Evolutionary conservation across 1,140 invertebrate genomes (phyloP), one percentile per base, ranked within the genome.

Genomic region (Aleiodes sp.): DNA sequence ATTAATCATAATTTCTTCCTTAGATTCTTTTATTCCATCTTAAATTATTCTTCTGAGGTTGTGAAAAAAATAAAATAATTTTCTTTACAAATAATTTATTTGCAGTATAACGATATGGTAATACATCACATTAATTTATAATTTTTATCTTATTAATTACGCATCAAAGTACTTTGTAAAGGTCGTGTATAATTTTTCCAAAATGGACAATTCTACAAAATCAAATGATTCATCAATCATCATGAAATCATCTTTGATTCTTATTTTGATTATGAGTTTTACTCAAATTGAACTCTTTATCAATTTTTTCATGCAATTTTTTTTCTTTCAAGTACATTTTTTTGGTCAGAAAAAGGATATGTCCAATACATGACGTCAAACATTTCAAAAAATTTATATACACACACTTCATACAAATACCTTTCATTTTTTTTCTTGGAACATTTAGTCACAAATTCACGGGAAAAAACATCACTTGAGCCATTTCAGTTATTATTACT

Each of bases 71-170:
- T 35, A n/a, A 28, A 14, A 10, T 46, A 28, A 59, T 52, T 66
- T 66, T 66, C 46, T 43, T 60, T 68, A 60, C 37, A 68, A 60
- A 68, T 68, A 68, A 68, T 68, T 68, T 68, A 68, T 68, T 68
- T 8, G 21, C 60, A 28, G 56, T 31, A 52, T 24, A 65, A 68
- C 65, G 65, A 68, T 68, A 68, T 68, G 65, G 43, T 46, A 68
- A 60, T 68, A 68, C 65, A 68, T 68, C 65, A 68, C 65, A 56
- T 66, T 21, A 57, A 66, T 33, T n/a, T 67, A 57, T 33, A 67
- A 59, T 67, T 59, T 35, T 37, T n/a, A 62, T 62, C 21, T 62
- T 37, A 52, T 52, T 2, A 35, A 24, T 67, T 41, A 37, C 60
- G 56, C 8, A 68, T 52, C 46, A 59, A 31, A 56, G 12, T 59